Conservation (phyloP, 2,113 vertebrate species). For the Anolis carolinensis region DNA sequence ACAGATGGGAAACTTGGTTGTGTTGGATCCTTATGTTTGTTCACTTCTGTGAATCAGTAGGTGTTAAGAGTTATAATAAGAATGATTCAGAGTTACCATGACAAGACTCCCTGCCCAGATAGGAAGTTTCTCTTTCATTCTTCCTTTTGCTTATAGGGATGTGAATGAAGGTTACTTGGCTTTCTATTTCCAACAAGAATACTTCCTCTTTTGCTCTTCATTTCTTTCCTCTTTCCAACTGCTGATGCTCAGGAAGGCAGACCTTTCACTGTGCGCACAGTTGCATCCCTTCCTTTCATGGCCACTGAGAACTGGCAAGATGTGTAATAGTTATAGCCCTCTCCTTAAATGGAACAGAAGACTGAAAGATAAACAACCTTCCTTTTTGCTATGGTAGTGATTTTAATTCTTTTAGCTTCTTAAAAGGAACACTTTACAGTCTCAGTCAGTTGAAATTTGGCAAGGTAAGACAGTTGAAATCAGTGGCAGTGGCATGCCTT, state of each 20-base stretch:
- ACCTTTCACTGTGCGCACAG: neutral
- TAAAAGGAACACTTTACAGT: too few relatives aligned
- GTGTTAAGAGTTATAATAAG: neutral
- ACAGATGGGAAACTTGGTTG: neutral
- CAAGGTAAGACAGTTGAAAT: too few relatives aligned
- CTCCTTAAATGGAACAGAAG: too few relatives aligned
- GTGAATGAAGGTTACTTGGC: neutral
- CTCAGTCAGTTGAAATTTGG: too few relatives aligned
- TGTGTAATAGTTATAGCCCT: too few relatives aligned
- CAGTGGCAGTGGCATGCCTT: too few relatives aligned
- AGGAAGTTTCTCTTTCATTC: neutral
- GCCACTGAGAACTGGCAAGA: too few relatives aligned
- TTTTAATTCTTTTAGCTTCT: too few relatives aligned
- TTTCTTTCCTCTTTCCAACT: neutral
- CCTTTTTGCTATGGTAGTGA: too few relatives aligned
- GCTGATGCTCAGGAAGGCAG: neutral
- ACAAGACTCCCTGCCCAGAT: constrained; percentile 1
- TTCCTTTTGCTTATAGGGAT: neutral
- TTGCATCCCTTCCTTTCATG: neutral
- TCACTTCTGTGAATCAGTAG: neutral
- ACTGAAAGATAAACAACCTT: too few relatives aligned
- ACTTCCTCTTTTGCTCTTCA: neutral
- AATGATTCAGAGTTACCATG: constrained; percentile 13
- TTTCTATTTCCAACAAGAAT: neutral
- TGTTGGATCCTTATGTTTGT: neutral